Percentiles rank a stretch among this genome's conserved stretches.
phyloP scores from a whole-genome alignment of 2,797 vertebrate genomes.

The Tenualosa ilisha region DNA sequence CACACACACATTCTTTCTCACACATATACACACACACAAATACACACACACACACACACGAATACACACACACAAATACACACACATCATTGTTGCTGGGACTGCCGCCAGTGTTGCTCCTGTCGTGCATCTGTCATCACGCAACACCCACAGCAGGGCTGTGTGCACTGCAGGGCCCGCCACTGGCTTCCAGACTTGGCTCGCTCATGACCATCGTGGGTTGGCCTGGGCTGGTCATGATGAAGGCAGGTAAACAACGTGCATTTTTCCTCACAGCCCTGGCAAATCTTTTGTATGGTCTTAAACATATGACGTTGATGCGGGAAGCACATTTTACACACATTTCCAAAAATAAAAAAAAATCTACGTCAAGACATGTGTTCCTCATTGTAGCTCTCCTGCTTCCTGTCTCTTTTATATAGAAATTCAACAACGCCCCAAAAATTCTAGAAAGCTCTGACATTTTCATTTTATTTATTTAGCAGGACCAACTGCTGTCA shows the following conservation, averaged over 20 bases:
- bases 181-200: constrained; percentile 63
- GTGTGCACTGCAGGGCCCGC: constrained; percentile 57
- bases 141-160: constrained; percentile 59
- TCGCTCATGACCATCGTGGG: constrained; percentile 60
- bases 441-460: not conserved
- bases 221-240: constrained; percentile 49
- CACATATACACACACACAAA: not conserved
- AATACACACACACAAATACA: not conserved
- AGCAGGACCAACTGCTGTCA: not conserved
- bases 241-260: constrained; percentile 62
- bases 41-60: constrained; percentile 5
- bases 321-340: not conserved
- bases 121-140: constrained; percentile 69
- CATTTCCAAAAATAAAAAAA: not conserved
- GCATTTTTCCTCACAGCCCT: constrained; percentile 41
- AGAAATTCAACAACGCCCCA: not conserved
- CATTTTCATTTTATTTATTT: not conserved
- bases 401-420: not conserved
- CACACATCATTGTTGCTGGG: not conserved
- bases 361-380: not conserved
- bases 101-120: constrained; percentile 56
- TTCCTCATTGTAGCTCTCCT: not conserved
- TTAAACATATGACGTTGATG: constrained; percentile 47
- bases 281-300: constrained; percentile 58
- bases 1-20: not conserved